Evolutionary conservation across 1,140 invertebrate genomes (phyloP), one percentile per base, ranked within the genome.

Genomic region (Saccostrea echinata): DNA sequence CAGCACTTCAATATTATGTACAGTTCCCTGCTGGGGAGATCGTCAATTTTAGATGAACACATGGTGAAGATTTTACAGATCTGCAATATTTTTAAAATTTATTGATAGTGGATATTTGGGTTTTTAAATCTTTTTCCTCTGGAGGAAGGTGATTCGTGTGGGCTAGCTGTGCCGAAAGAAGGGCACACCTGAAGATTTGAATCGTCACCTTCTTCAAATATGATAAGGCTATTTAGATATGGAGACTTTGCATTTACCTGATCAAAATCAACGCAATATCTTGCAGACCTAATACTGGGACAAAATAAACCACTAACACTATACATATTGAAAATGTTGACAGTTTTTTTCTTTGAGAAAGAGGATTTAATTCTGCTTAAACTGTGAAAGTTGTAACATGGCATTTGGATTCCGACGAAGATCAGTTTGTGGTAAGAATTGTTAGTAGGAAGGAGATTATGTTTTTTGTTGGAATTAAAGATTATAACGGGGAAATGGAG

Each of bases 201-300:
- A 33, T 76, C 27, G 68, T 76, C 68, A 76, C 55, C 55, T 61
- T 33, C 68, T 33, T 76, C 21, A 43, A 71, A 76, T 76, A 76
- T 76, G 68, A 76, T 76, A 76, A 76, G 68, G 68, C 68, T 30
- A 76, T 33, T 76, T 76, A 76, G 68, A 76, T 76, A 76, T 76
- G 68, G 68, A 76, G 68, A 76, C 68, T 76, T 76, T 76, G 27
- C 68, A 16, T 76, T 76, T 76, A 76, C 68, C 68, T 76, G 68
- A 76, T 16, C 68, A 76, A 76, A n/a, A 76, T 33, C 68, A 76
- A 30, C 27, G 13, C 11, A 13, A 33, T 24, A 76, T 30, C 27
- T 16, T 16, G 27, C 30, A 76, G 11, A 16, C 24, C 68, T 76
- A 4, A 18, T 30, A 33, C 13, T 30, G 6, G 30, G 2, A 13